phyloP scores from a whole-genome alignment of 2,888 invertebrate genomes.

The Oxyteleia sp. region DNA sequence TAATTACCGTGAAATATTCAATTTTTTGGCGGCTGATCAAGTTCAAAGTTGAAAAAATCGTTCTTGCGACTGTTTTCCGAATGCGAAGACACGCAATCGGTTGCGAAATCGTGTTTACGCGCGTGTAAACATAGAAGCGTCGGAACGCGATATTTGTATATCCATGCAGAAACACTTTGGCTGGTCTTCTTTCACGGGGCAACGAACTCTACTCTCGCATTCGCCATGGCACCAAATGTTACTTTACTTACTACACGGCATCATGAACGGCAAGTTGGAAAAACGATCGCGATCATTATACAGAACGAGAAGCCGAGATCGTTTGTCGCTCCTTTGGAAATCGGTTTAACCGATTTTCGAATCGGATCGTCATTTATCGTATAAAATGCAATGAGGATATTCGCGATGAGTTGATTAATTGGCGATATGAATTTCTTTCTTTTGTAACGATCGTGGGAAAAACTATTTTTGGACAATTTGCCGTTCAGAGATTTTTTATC shows the following conservation, averaged over 20 bases:
- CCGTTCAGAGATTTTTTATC: too few relatives aligned
- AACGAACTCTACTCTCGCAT: slow-evolving; percentile 81
- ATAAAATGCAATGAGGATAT: slow-evolving; percentile 11
- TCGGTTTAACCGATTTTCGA: slow-evolving; percentile 55
- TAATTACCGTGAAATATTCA: neutral
- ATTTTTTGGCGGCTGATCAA: neutral
- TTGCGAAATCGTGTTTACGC: slow-evolving; percentile 47
- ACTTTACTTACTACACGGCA: slow-evolving; percentile 70
- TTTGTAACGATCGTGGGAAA: too few relatives aligned
- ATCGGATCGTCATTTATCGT: slow-evolving; percentile 27
- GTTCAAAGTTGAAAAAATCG: neutral
- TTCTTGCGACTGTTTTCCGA: neutral
- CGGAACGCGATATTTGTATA: slow-evolving; percentile 68
- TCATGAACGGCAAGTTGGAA: slow-evolving; percentile 66
- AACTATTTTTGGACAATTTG: too few relatives aligned
- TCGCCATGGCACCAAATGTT: slow-evolving; percentile 74
- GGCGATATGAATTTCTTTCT: neutral
- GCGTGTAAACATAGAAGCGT: slow-evolving; percentile 64
- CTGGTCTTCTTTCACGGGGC: slow-evolving; percentile 82
- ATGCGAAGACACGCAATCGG: slow-evolving; percentile 31
- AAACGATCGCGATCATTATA: slow-evolving; percentile 69
- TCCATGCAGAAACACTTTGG: slow-evolving; percentile 79
- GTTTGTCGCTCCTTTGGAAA: slow-evolving; percentile 57
- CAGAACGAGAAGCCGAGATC: slow-evolving; percentile 62
- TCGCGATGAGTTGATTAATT: neutral